Base-by-base conservation (phyloP, 2,797 vertebrate species). In the Petrocephalus schoutedeni region DNA sequence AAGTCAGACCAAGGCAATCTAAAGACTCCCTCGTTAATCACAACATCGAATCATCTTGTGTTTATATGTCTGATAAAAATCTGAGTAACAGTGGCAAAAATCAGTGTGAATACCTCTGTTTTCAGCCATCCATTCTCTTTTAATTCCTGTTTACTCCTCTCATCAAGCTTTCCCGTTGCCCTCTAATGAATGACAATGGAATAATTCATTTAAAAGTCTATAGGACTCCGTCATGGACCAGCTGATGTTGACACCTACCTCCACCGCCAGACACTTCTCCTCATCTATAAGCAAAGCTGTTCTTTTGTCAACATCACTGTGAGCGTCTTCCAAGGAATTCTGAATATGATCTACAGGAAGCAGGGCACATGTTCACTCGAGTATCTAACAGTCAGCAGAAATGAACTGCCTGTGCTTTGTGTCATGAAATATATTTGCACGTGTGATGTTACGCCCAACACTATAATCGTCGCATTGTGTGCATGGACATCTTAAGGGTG, bases 71-170 rank as follows among this genome's bases (percentile, higher is more conserved):
- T 9, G 45, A 49, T 51, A 83, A 49, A 28, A 57, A 56, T 6
- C 21, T 83, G 74, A 2, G 10, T 19, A 32, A 84, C 23, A 84
- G 10, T 28, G 21, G 51, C 14, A 2, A 54, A 54, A 67, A 74
- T 16, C 32, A 56, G 5, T 41, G 14, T 16, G 10, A 56, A 57
- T 93, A 97, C 96, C 95, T 96, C 93, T 89, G 89, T 93, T 89
- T 95, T 97, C 0, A 97, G 92, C 95, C 95, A 95, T 14, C 92
- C 88, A 0, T 96, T 96, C 89, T 96, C 96, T 91, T 91, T 91
- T 85, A 96, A 92, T 91, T 95, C 94, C 89, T 89, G 91, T 77
- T 87, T 32, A 77, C 89, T 94, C 36, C 93, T 89, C 95, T 94
- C 32, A 96, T 94, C 71, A n/a, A 77, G 36, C 57, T 92, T 91